Conservation (phyloP, 2,113 vertebrate genomes). For the Ceyx margarethae region DNA sequence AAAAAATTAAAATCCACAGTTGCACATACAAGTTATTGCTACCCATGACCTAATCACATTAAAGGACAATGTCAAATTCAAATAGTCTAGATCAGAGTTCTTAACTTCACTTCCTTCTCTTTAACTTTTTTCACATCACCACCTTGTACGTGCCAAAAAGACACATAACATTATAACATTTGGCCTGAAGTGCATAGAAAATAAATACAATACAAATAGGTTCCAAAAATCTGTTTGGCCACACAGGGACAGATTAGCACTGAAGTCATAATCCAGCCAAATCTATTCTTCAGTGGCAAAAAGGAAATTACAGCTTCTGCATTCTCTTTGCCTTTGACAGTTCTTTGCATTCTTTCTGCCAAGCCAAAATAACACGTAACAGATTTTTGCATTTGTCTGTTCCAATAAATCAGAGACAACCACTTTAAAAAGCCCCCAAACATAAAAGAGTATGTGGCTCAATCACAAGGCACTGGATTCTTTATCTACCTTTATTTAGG, state of each 20-base stretch:
- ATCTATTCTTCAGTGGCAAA: conserved; percentile 56
- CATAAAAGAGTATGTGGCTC: neutral
- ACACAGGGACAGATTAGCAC: conserved; percentile 53
- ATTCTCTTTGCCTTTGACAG: conserved; percentile 34
- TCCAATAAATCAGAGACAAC: neutral
- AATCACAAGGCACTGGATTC: neutral
- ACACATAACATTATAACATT: neutral
- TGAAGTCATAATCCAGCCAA: conserved; percentile 35
- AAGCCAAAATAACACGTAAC: conserved; percentile 51
- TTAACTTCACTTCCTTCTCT: neutral
- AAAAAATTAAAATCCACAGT: neutral
- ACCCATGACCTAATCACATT: neutral
- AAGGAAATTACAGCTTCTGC: conserved; percentile 63
- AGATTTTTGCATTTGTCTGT: conserved; percentile 2
- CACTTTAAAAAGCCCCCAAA: neutral
- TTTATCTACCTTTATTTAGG: neutral
- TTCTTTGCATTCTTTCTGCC: conserved; percentile 41
- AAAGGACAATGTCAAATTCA: neutral
- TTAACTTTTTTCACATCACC: conserved; percentile 4
- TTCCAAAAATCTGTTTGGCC: conserved; percentile 66
- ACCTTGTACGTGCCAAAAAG: neutral
- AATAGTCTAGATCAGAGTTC: neutral
- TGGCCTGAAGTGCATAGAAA: conserved; percentile 16
- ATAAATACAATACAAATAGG: neutral
- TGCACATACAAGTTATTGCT: neutral